phyloP scores from a whole-genome alignment of 2,888 invertebrate species.

The Orchesellides sinensis region DNA sequence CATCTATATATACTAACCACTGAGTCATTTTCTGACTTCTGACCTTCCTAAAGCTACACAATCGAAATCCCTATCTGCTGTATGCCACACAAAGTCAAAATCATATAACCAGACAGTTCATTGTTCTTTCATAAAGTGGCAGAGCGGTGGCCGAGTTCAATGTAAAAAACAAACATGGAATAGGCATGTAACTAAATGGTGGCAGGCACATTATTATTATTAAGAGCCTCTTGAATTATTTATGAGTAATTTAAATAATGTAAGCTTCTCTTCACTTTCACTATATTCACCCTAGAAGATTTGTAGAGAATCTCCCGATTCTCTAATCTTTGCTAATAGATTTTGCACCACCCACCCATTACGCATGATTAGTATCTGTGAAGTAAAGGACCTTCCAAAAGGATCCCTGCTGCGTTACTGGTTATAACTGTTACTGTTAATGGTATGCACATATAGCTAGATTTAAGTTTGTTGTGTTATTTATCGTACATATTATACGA shows the following conservation, averaged over 20 bases:
- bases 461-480: neutral
- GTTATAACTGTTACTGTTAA: slow-evolving; percentile 2
- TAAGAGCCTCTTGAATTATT: slow-evolving; percentile 23
- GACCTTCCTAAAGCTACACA: too few species aligned
- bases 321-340: slow-evolving; percentile 19
- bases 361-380: slow-evolving; percentile 51
- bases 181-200: too few species aligned
- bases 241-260: neutral
- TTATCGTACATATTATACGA: neutral
- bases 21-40: too few species aligned
- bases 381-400: slow-evolving; percentile 37
- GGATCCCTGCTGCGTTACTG: neutral
- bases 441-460: neutral
- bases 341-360: slow-evolving; percentile 58
- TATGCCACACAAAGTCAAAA: too few species aligned
- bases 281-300: neutral
- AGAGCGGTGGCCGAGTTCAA: too few species aligned
- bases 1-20: too few species aligned
- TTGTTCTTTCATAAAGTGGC: too few species aligned
- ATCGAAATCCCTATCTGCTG: too few species aligned
- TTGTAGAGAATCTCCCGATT: neutral
- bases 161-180: too few species aligned
- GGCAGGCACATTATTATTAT: too few species aligned
- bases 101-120: too few species aligned
- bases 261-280: neutral